Percentiles rank a stretch among this genome's conserved stretches.
Evolutionary conservation across 2,113 vertebrate genomes (phyloP).

Genomic region (Drymodes brunneopygia): DNA sequence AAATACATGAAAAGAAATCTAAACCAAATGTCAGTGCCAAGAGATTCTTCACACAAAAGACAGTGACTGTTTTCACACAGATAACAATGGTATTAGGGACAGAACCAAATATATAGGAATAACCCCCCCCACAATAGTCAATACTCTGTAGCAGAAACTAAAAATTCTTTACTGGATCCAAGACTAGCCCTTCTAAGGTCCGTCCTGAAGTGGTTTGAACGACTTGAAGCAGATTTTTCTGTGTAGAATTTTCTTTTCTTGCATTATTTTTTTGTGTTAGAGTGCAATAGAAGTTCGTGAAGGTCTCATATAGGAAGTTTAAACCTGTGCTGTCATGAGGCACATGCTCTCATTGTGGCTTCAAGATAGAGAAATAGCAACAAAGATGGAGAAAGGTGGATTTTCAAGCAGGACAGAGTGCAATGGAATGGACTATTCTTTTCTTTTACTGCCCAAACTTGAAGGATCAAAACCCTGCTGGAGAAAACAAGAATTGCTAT

Average conservation of each 20-base stretch:
- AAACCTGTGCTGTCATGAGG: not conserved
- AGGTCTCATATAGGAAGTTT: not conserved
- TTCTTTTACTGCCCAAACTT: not conserved
- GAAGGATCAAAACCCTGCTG: not conserved
- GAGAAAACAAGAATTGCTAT: not conserved
- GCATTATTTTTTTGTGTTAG: not conserved
- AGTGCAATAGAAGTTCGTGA: rapidly evolving
- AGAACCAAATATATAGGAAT: not conserved
- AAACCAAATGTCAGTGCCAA: not conserved
- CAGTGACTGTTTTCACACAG: not conserved
- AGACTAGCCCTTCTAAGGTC: not conserved
- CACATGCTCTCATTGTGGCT: not conserved
- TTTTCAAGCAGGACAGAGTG: not conserved
- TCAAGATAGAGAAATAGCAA: not conserved
- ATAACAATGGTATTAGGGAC: not conserved
- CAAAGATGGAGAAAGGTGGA: not conserved
- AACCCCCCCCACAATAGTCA: rapidly evolving
- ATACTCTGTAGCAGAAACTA: not conserved
- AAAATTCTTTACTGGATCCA: not conserved
- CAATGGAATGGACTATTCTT: not conserved
- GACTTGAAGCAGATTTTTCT: not conserved
- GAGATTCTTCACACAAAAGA: not conserved
- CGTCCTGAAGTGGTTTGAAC: not conserved
- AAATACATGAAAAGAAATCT: not conserved
- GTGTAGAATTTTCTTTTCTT: not conserved